Base-by-base conservation (phyloP, 1,140 invertebrate species). In the Varroa destructor region DNA sequence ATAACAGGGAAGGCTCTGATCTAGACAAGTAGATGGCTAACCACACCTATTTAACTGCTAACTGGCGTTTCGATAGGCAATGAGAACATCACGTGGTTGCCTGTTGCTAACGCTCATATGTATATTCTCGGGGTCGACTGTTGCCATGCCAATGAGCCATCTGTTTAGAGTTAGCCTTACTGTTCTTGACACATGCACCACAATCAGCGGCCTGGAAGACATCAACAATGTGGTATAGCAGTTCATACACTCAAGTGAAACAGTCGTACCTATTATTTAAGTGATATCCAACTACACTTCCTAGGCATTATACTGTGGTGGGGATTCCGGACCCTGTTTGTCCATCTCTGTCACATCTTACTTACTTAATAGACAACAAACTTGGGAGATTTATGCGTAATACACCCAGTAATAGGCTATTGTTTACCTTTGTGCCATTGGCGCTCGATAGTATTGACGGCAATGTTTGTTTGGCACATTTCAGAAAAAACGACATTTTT, bases 251-350 rank as follows among this genome's bases (percentile, higher is more conserved):
- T 67, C 12, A 67, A 67, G 8, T 5, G 14, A 37, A 37, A 67
- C 2, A 8, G 40, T 46, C 12, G 61, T 40, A 37, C 40, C 36
- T 1, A 67, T 8, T 67, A 43, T 37, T 36, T 12, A 12, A 67
- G 61, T 8, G 12, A 40, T 12, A 67, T 14, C 10, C 2, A 67
- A 40, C 10, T 67, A 67, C 36, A 12, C 10, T 1, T 67, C 40
- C 36, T 12, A 67, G 46, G 61, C 61, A 2, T 14, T 12, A 67
- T 67, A 25, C 61, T 67, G 61, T 37, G 61, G 61, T 12, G 61
- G 14, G 8, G 2, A 2, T 12, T 37, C 61, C 36, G 14, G 12
- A 5, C 61, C 12, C 12, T 67, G 61, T 46, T 67, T 37, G 14
- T 40, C 14, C 14, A 40, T 67, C 40, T 67, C 61, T 40, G 61